These are phyloP conservation scores for Plotosus lineatus DNA, from an alignment of 2,113 vertebrate species.

Conservation along the genomic window DNA sequence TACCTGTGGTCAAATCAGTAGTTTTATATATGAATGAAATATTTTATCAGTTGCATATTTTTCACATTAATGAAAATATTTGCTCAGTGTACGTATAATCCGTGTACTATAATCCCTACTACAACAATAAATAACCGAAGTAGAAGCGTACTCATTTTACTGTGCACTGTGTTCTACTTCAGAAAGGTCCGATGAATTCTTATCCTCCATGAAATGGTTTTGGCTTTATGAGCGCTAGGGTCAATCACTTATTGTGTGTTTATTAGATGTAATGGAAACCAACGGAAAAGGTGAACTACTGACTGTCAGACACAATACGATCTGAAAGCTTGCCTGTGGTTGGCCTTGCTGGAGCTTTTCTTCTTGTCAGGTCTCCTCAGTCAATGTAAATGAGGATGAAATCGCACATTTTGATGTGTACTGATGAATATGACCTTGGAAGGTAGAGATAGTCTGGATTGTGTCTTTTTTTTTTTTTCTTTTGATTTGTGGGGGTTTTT, in stretches of 20 bases:
- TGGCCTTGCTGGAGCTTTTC: conserved; percentile 1
- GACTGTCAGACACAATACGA: conserved; percentile 24
- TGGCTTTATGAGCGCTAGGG: background rate
- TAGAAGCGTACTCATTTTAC: background rate
- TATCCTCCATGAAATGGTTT: background rate
- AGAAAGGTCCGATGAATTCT: background rate
- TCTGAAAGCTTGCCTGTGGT: conserved; percentile 13
- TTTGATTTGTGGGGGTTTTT: conserved; percentile 23
- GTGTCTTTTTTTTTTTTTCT: background rate
- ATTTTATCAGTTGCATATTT: background rate
- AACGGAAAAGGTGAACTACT: background rate
- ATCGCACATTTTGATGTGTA: conserved; percentile 26
- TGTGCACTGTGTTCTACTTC: background rate
- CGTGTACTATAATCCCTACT: background rate
- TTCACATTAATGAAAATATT: background rate
- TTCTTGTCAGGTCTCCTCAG: conserved; percentile 30
- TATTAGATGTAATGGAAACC: conserved; percentile 38
- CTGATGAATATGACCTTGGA: conserved; percentile 9
- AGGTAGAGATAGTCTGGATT: background rate
- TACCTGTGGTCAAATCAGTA: background rate
- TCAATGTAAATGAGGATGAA: conserved; percentile 20
- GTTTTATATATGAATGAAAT: background rate
- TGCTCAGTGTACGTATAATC: background rate
- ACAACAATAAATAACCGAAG: conserved; percentile 1
- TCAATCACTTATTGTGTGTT: conserved; percentile 3